Base-by-base conservation (phyloP, 2,888 invertebrate genomes). In the Andrena hattorfiana region DNA sequence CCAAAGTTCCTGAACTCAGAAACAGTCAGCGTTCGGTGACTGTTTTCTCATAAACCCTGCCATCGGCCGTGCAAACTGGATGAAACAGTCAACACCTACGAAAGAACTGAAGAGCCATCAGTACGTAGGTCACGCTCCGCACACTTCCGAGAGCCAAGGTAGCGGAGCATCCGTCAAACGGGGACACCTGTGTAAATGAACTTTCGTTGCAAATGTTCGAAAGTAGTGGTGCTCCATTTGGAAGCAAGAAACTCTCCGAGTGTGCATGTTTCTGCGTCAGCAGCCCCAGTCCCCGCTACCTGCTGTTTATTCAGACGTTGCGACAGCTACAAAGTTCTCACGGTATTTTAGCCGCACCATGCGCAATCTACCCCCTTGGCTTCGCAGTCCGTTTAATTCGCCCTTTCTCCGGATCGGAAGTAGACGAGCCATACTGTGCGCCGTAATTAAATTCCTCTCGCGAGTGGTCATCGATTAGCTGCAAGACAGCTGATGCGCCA, bases 381-480 rank as follows among this genome's bases (percentile, higher is more conserved):
- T 76, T 60, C 49, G 74, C 30, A 56, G 63, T 20, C n/a, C 76
- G 77, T 79, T 75, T 75, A 75, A 67, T 75, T 78, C 49, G 42
- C n/a, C 60, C 30, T 56, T 63, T 63, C 60, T n/a, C 23, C 8
- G 13, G 7, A 63, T n/a, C 6, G 68, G 30, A 74, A 75, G 51
- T 30, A 68, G 48, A 75, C 20, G 56, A n/a, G 62, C 48, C 23
- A 30, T 32, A 60, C 63, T 7, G 5, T 13, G 10, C 7, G 20
- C 59, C 64, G 69, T 79, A 79, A 79, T 79, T 79, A 79, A 79
- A 79, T 79, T 79, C 79, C 79, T 10, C 48, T 68, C 63, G 42
- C 77, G 35, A 79, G 62, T 30, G 49, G 28, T 54, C 63, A 42
- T 68, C 74, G 54, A 78, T 78, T 78, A 75, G 67, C 48, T 56